phyloP scores from a whole-genome alignment of 2,888 invertebrate species.

The Stegophylla sp. region DNA sequence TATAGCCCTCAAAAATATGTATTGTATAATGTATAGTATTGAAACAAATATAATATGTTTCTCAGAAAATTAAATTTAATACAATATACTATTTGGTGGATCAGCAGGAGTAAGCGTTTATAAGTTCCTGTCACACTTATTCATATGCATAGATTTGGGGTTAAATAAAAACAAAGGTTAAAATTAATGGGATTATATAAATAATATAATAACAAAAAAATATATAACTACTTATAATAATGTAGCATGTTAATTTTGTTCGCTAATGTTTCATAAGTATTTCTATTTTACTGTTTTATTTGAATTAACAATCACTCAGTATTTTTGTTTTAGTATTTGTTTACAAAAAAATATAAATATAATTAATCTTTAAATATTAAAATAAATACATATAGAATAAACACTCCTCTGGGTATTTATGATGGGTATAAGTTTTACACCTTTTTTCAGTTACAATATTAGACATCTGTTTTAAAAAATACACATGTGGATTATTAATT shows the following conservation, averaged over 20 bases:
- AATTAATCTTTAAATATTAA: slow-evolving; percentile 34
- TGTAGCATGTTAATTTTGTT: slow-evolving; percentile 55
- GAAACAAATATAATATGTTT: slow-evolving; percentile 45
- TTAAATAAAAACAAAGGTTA: slow-evolving; percentile 26
- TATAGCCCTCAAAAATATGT: too few species aligned
- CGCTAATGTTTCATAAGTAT: slow-evolving; percentile 40
- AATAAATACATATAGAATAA: slow-evolving; percentile 35
- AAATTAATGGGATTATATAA: slow-evolving; percentile 44
- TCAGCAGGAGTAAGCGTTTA: background rate
- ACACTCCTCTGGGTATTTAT: slow-evolving; percentile 25
- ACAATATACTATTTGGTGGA: slow-evolving; percentile 16
- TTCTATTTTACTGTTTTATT: slow-evolving; percentile 29
- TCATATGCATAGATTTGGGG: background rate
- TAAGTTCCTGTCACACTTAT: background rate
- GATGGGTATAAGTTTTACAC: slow-evolving; percentile 24
- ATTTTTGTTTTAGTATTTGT: slow-evolving; percentile 24
- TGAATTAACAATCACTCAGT: slow-evolving; percentile 4
- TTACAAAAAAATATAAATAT: slow-evolving; percentile 38
- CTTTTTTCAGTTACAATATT: slow-evolving; percentile 41
- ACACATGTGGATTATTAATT: slow-evolving; percentile 36
- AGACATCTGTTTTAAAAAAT: slow-evolving; percentile 34
- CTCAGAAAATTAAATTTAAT: background rate
- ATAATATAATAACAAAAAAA: slow-evolving; percentile 31
- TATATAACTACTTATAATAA: slow-evolving; percentile 12
- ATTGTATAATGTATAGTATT: too few species aligned